A percentile compares a stretch with the other conserved stretches of the same genome.
These are phyloP conservation scores for Pteromalus puparum DNA, from an alignment of 1,140 invertebrate species.

Conservation along the genomic window DNA sequence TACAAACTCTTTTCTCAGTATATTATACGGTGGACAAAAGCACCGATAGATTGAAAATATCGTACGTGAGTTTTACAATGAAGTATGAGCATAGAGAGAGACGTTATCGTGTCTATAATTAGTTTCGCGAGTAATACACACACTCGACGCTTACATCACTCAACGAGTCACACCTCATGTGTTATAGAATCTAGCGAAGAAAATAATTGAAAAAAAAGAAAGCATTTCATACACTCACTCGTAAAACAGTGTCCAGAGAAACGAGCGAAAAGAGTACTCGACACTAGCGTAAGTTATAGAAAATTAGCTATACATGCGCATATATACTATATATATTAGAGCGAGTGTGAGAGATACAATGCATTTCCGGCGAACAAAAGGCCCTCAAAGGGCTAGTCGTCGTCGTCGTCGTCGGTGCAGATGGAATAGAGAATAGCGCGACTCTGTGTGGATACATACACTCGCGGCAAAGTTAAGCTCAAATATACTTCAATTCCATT, in stretches of 20 bases:
- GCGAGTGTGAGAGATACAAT: not conserved
- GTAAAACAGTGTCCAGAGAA: not conserved
- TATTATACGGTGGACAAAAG: not conserved
- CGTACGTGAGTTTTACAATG: not conserved
- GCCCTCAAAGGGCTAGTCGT: not conserved
- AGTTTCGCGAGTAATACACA: not conserved
- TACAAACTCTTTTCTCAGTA: no score
- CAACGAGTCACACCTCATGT: no score
- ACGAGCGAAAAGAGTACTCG: not conserved
- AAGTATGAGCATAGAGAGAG: not conserved
- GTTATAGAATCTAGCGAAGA: no score
- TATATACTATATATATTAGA: not conserved
- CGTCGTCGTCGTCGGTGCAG: not conserved
- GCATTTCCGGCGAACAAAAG: constrained; percentile 17
- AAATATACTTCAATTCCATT: constrained; percentile 38
- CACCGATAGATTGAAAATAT: no score
- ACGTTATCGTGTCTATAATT: not conserved
- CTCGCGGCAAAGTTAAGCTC: constrained; percentile 7
- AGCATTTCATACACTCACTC: not conserved
- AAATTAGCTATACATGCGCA: not conserved
- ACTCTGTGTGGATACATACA: not conserved
- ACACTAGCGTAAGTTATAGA: not conserved
- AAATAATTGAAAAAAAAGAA: not conserved
- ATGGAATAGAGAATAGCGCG: not conserved
- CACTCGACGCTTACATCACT: no score